Evolutionary conservation across 2,113 vertebrate genomes (phyloP).

Genomic region (Dryoscopus gambensis): DNA sequence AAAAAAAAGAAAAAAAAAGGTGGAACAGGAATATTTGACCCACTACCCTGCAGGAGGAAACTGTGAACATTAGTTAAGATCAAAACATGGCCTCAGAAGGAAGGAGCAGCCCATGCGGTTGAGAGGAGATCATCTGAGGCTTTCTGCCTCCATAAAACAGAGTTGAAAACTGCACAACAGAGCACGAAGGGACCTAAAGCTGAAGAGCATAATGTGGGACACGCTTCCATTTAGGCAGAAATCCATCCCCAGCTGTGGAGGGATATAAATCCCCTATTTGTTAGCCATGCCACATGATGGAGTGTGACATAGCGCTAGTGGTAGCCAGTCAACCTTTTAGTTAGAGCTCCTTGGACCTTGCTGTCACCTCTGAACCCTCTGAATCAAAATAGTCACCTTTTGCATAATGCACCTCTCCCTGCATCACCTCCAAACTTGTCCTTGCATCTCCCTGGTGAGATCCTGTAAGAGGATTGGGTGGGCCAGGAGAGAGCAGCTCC

Average conservation of each 20-base stretch:
- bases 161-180: neutral
- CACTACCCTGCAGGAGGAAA: neutral
- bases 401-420: neutral
- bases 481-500: constrained; percentile 1
- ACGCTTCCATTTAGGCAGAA: accelerated
- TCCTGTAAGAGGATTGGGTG: constrained; percentile 43
- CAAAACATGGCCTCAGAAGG: neutral
- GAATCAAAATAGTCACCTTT: neutral
- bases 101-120: neutral
- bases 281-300: neutral
- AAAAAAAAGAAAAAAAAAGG: neutral
- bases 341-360: neutral
- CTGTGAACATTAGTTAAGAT: neutral
- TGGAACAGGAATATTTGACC: neutral
- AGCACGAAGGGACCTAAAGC: neutral
- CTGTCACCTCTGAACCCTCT: neutral
- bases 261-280: neutral
- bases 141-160: neutral
- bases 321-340: neutral
- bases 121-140: neutral
- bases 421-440: neutral
- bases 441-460: neutral
- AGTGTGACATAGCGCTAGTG: neutral
- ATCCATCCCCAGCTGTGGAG: neutral
- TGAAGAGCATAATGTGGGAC: neutral